Evolutionary conservation across 2,888 invertebrate genomes (phyloP).

Genomic region (Torymus auratus): DNA sequence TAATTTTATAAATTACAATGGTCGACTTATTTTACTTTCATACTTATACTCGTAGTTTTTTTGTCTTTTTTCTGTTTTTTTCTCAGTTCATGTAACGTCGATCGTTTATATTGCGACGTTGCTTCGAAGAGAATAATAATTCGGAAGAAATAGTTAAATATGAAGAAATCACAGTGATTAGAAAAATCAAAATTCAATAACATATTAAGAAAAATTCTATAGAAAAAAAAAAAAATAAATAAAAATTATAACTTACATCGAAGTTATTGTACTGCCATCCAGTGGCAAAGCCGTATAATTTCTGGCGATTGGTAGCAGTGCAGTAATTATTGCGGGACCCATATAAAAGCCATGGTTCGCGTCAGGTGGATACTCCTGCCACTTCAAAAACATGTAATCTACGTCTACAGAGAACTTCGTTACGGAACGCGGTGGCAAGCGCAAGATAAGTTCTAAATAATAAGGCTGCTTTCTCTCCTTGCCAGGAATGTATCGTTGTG

Average conservation of each 20-base stretch:
- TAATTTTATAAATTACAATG: background rate
- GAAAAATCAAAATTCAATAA: no score
- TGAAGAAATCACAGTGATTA: no score
- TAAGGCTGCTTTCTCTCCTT: conserved; percentile 90
- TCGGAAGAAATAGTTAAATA: no score
- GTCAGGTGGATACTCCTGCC: conserved; percentile 99
- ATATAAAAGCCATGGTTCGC: conserved; percentile 99
- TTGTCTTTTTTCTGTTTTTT: no score
- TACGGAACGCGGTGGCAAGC: conserved; percentile 87
- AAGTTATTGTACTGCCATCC: conserved; percentile 81
- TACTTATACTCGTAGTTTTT: no score
- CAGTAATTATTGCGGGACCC: conserved; percentile 90
- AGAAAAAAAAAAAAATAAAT: background rate
- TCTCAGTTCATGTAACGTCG: no score
- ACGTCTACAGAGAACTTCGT: conserved; percentile 92
- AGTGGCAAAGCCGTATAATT: conserved; percentile 88
- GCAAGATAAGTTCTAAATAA: conserved; percentile 90
- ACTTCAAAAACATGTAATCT: conserved; percentile 96
- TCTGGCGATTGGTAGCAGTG: conserved; percentile 86
- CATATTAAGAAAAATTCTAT: no score
- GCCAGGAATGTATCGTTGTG: conserved; percentile 83
- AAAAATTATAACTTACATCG: conserved; percentile 65
- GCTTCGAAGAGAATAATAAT: no score
- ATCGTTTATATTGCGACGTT: no score
- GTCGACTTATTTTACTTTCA: no score